A percentile compares a stretch with the other conserved stretches of the same genome.
These are phyloP conservation scores for Corvus cornix DNA, from an alignment of 2,113 vertebrate genomes.

Conservation along the genomic window DNA sequence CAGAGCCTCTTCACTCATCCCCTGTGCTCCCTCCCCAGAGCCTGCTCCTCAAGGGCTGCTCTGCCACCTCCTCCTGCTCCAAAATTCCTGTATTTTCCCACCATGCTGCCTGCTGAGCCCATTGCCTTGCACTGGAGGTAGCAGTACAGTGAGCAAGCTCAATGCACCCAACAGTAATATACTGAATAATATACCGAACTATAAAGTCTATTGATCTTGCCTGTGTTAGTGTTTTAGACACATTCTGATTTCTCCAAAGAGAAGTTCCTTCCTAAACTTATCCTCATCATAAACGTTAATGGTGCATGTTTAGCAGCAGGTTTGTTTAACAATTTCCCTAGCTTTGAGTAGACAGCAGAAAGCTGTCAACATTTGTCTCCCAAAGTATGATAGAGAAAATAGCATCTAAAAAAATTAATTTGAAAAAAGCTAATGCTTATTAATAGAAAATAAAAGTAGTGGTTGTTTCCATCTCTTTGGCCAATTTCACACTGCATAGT, in stretches of 20 bases:
- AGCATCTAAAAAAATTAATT: neutral
- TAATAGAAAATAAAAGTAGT: neutral
- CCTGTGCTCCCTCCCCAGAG: no score
- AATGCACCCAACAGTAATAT: neutral
- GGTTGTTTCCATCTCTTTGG: neutral
- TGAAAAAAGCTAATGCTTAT: neutral
- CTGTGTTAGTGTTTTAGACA: neutral
- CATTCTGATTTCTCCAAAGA: neutral
- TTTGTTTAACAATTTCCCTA: slow-evolving; percentile 36
- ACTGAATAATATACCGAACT: neutral
- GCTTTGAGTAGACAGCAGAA: neutral
- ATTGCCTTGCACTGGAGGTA: neutral
- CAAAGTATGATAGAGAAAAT: neutral
- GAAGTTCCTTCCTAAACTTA: neutral
- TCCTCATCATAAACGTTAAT: slow-evolving; percentile 22
- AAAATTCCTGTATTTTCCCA: neutral
- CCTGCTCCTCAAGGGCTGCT: neutral
- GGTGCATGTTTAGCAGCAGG: neutral
- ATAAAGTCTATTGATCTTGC: neutral
- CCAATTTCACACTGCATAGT: neutral
- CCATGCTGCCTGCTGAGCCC: neutral
- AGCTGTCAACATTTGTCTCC: slow-evolving; percentile 9
- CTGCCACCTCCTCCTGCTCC: neutral
- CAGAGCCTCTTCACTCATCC: neutral
- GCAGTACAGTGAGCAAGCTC: neutral